Percentiles rank a stretch among this genome's conserved stretches.
These are phyloP conservation scores for Ennomos quercinarius DNA, from an alignment of 2,888 invertebrate species.

Conservation along the genomic window DNA sequence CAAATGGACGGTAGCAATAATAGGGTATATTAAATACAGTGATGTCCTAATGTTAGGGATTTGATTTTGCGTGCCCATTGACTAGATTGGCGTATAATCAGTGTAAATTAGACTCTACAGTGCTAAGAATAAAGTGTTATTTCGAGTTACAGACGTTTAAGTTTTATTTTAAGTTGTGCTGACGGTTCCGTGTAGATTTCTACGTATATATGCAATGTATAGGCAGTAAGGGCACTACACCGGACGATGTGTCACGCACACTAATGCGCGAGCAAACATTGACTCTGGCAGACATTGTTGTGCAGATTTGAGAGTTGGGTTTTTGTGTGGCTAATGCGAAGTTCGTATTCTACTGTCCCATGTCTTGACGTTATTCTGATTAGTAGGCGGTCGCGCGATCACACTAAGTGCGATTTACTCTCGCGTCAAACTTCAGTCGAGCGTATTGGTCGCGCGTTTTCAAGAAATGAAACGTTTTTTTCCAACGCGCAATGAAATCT, in stretches of 20 bases:
- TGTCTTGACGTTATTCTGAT: no score
- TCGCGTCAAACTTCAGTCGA: no score
- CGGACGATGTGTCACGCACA: constrained; percentile 1
- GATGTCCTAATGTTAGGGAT: constrained; percentile 19
- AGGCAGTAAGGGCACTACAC: constrained; percentile 9
- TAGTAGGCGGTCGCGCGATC: no score
- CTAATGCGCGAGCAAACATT: not conserved
- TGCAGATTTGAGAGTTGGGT: no score
- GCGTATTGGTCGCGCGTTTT: no score
- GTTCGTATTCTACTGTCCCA: no score
- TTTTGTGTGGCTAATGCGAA: no score
- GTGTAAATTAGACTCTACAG: constrained; percentile 55
- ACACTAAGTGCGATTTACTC: no score
- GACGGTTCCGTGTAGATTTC: constrained; percentile 42
- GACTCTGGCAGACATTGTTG: no score
- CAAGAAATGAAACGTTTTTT: no score
- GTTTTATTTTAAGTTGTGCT: constrained; percentile 51
- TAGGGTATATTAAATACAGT: constrained; percentile 36
- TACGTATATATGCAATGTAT: constrained; percentile 30
- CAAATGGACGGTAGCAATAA: constrained; percentile 44
- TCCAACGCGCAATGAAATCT: no score
- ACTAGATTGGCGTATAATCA: constrained; percentile 39
- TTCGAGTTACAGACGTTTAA: constrained; percentile 57
- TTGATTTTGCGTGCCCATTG: constrained; percentile 28
- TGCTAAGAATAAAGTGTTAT: constrained; percentile 67